phyloP scores from a whole-genome alignment of 1,140 invertebrate genomes.

The Cheumatopsyche charites region DNA sequence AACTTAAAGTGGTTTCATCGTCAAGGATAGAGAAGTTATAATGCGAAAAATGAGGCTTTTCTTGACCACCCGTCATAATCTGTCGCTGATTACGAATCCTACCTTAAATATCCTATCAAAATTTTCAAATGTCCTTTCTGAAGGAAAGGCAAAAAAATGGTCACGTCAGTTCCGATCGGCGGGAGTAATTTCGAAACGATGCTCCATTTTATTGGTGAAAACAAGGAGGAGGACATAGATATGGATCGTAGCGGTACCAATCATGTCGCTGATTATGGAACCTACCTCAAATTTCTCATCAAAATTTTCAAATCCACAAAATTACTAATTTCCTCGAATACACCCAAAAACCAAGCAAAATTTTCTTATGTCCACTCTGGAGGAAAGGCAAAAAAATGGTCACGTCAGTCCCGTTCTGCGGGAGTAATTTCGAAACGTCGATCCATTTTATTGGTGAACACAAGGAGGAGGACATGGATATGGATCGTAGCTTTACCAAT shows the following conservation, averaged over 20 bases:
- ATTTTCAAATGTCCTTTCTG: background rate
- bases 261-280: no score
- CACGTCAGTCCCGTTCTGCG: background rate
- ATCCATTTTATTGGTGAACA: constrained; percentile 12
- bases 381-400: background rate
- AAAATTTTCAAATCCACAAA: no score
- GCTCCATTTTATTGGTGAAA: constrained; percentile 22
- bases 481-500: constrained; percentile 1
- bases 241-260: background rate
- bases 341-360: no score
- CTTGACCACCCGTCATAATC: no score
- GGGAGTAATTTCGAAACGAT: background rate
- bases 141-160: background rate
- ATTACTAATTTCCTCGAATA: no score
- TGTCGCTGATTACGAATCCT: no score
- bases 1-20: no score
- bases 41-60: no score
- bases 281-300: no score
- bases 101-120: no score
- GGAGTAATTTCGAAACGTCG: constrained; percentile 10
- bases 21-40: no score
- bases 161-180: background rate
- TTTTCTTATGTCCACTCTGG: background rate
- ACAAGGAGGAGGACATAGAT: background rate
- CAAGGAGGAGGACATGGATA: constrained; percentile 5